Evolutionary conservation across 2,797 vertebrate species (phyloP).

Genomic region (Sebastes taczanowskii): DNA sequence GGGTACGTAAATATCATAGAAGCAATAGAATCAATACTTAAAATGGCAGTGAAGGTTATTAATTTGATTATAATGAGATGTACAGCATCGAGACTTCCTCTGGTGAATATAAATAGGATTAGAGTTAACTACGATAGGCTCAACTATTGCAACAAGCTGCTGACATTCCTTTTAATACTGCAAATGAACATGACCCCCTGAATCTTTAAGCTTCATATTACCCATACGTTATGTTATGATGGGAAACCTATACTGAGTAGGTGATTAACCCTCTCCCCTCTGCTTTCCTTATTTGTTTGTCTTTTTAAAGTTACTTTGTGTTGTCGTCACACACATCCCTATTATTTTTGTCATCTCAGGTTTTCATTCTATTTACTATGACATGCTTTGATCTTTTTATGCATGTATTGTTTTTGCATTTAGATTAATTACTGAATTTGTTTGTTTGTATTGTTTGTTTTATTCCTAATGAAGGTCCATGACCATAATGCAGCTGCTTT

Average conservation of each 20-base stretch:
- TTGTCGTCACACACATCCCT: not conserved
- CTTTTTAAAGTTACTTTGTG: not conserved
- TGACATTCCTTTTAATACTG: not conserved
- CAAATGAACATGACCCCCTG: not conserved
- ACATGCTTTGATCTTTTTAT: not conserved
- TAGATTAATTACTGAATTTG: not conserved
- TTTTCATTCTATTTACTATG: not conserved
- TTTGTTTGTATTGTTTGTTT: not conserved
- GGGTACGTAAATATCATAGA: not conserved
- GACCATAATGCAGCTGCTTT: too few species aligned
- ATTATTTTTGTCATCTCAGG: not conserved
- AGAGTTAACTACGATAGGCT: not conserved
- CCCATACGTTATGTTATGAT: not conserved
- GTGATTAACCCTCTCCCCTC: not conserved
- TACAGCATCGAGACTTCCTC: not conserved
- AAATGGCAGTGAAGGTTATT: not conserved
- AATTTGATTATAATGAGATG: not conserved
- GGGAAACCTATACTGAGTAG: not conserved
- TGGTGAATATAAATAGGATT: not conserved
- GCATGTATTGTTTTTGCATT: not conserved
- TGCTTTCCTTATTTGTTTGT: not conserved
- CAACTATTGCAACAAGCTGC: not conserved
- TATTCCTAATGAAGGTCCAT: not conserved
- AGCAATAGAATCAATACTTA: not conserved
- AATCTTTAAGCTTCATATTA: not conserved